A percentile compares a stretch with the other conserved stretches of the same genome.
Conservation (phyloP, 2,797 vertebrate species). For the Danio choprae region DNA sequence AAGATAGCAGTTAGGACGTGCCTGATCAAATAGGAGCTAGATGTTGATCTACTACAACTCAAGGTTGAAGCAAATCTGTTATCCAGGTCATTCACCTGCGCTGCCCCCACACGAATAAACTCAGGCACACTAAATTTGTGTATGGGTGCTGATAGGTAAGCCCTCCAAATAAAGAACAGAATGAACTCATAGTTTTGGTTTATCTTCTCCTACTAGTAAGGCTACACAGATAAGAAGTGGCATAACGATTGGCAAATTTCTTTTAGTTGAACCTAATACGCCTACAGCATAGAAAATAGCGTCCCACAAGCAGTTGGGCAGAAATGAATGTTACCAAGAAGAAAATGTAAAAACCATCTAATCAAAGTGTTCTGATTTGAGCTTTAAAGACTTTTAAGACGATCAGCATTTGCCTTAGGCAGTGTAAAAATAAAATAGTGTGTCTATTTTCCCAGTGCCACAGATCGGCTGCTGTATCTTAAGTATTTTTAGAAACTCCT, state of each 20-base stretch:
- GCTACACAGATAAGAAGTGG: neutral
- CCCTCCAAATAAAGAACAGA: constrained; percentile 1
- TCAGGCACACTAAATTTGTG: neutral
- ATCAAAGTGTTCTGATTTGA: constrained; percentile 8
- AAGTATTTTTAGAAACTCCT: constrained; percentile 74
- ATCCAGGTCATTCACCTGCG: neutral
- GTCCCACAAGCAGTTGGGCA: neutral
- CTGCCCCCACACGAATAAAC: constrained; percentile 9
- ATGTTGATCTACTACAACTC: constrained; percentile 12
- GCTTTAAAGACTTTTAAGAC: constrained; percentile 28
- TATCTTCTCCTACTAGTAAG: neutral
- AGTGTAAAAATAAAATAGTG: constrained; percentile 51
- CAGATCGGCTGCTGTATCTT: constrained; percentile 66
- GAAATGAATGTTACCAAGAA: neutral
- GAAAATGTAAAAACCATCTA: constrained; percentile 3
- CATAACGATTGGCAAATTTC: neutral
- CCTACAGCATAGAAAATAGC: constrained; percentile 3
- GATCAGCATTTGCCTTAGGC: constrained; percentile 21
- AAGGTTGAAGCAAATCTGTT: constrained; percentile 11
- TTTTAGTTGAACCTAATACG: neutral
- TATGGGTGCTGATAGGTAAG: neutral
- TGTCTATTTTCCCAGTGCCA: constrained; percentile 64
- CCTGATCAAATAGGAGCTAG: neutral
- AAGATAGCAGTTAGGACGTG: neutral
- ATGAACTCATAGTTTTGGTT: neutral